These are phyloP conservation scores for Meteorus cinctellus DNA, from an alignment of 2,888 invertebrate genomes.

Conservation along the genomic window DNA sequence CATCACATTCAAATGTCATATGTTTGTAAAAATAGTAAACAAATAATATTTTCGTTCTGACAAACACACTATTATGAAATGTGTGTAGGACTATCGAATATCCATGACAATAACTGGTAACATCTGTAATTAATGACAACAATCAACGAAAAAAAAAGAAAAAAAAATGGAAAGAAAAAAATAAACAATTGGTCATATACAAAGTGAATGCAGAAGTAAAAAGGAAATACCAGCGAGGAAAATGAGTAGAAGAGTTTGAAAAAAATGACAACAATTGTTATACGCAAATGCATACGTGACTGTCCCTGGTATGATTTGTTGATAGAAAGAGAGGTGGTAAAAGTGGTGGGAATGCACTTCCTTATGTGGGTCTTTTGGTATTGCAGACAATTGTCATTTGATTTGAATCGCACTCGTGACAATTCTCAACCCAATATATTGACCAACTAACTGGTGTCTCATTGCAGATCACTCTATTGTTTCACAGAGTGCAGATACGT, in stretches of 20 bases:
- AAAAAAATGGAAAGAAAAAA: background rate
- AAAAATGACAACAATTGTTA: background rate
- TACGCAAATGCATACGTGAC: conserved; percentile 1
- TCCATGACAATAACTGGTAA: background rate
- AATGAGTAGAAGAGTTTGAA: background rate
- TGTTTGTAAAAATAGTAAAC: background rate
- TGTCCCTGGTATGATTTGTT: conserved; percentile 18
- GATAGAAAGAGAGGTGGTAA: background rate
- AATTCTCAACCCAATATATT: conserved; percentile 39
- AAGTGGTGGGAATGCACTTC: conserved; percentile 27
- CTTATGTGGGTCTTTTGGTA: conserved; percentile 23
- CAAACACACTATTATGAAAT: background rate
- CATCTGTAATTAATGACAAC: background rate
- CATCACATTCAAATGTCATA: background rate
- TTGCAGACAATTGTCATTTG: conserved; percentile 32
- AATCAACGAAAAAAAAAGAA: background rate
- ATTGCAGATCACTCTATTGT: conserved; percentile 17
- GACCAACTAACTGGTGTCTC: background rate
- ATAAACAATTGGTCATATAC: background rate
- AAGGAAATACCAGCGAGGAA: background rate
- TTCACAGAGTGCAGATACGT: background rate
- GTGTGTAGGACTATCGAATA: background rate
- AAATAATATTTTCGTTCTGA: background rate
- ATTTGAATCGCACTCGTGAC: conserved; percentile 27
- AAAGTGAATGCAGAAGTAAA: background rate